Base-by-base conservation (phyloP, 2,888 invertebrate genomes). In the Dione juno region DNA sequence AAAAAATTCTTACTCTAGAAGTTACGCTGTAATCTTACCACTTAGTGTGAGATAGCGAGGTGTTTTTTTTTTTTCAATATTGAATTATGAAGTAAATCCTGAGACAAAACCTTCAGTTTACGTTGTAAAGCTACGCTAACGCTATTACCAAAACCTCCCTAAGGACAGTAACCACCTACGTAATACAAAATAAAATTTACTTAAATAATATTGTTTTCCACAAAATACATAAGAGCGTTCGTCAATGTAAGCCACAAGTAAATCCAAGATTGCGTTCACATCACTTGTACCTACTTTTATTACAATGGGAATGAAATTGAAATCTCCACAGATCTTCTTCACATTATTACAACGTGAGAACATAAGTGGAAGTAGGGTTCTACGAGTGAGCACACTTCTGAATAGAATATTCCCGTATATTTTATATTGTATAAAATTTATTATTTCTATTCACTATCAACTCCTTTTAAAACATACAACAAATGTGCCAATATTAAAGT, bases 331-430 rank as follows among this genome's bases (percentile, higher is more conserved):
- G 50, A 64, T 50, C 19, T 64, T 50, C 37, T 64, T 64, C 37
- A 50, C 61, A 61, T 61, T 61, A 61, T 61, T 50, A 50, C 64
- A 64, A 64, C 50, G 50, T 64, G 35, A 64, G 64, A 50, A 64
- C 50, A 50, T 64, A 64, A 64, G 64, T 64, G 64, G 64, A 61
- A 45, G 43, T 64, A 50, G 64, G 50, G 40, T 50, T 16, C 63
- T 64, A 48, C 35, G 63, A 45, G 16, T 16, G 35, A 58, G 64
- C 50, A 52, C 64, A 50, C 40, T 64, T 50, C 19, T 61, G 45
- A 61, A 40, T 37, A n/a, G 64, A 64, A 37, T 48, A 37, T 28
- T 28, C 28, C 5, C 28, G 28, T 28, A 5, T 63, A 59, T 63
- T 64, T 37, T 64, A 48, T 64, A 37, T 0, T 19, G 19, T 50